A percentile compares a stretch with the other conserved stretches of the same genome.
Conservation (phyloP, 2,113 vertebrate species). For the Rhinoptilus africanus region DNA sequence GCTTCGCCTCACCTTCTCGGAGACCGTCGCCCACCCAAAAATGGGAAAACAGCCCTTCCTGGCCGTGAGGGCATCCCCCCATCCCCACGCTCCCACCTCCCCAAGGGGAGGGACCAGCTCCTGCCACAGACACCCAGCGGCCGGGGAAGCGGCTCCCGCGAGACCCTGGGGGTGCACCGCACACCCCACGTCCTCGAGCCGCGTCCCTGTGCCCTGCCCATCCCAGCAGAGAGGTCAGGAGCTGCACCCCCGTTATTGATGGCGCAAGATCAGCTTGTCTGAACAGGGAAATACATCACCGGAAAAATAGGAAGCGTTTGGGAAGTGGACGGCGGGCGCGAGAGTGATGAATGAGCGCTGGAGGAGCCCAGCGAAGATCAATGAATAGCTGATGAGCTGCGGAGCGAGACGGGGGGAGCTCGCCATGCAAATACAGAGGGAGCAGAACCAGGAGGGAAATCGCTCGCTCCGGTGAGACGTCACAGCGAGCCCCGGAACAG, state of each 20-base stretch:
- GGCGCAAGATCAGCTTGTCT: not conserved
- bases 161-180: fast-evolving
- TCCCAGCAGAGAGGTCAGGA: not conserved
- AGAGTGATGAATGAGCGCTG: not conserved
- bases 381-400: slow-evolving; percentile 8
- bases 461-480: fast-evolving
- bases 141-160: not conserved
- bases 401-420: not conserved
- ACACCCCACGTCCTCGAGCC: fast-evolving
- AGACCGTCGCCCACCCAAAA: too few relatives aligned
- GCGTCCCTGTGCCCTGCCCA: fast-evolving
- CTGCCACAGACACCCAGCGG: not conserved
- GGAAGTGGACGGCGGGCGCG: not conserved
- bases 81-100: fast-evolving
- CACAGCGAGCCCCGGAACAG: not conserved
- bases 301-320: not conserved
- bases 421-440: not conserved
- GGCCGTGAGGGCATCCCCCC: not conserved
- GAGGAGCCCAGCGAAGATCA: not conserved
- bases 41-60: not conserved
- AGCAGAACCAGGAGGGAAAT: not conserved
- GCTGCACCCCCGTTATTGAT: not conserved
- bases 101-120: fast-evolving
- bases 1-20: not conserved
- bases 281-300: not conserved